Evolutionary conservation across 1,140 invertebrate genomes (phyloP).

Genomic region (Bombus sibiricus): DNA sequence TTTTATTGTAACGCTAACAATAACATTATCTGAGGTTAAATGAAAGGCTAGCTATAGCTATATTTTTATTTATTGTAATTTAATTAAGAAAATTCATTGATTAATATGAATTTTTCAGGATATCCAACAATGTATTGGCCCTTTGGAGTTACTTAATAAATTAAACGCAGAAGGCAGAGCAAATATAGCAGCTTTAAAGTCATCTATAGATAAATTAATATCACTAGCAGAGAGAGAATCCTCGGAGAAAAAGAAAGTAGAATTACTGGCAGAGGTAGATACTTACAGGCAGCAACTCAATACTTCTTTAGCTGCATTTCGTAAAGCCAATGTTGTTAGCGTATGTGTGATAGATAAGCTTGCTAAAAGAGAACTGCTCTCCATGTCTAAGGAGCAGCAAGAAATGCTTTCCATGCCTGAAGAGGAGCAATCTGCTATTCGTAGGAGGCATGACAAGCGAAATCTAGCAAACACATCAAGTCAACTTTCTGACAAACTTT

Average conservation of each 20-base stretch:
- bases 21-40: constrained; percentile 5
- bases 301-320: constrained; percentile 88
- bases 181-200: constrained; percentile 86
- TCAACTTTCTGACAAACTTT: constrained; percentile 91
- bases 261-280: constrained; percentile 86
- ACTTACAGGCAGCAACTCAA: constrained; percentile 87
- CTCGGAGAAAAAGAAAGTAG: constrained; percentile 85
- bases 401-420: constrained; percentile 84
- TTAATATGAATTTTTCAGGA: constrained; percentile 81
- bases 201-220: constrained; percentile 87
- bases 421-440: constrained; percentile 84
- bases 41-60: background rate
- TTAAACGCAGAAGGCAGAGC: constrained; percentile 88
- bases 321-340: constrained; percentile 89
- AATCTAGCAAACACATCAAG: constrained; percentile 86
- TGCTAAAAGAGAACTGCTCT: constrained; percentile 87
- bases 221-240: constrained; percentile 85
- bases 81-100: background rate
- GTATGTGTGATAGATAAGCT: constrained; percentile 89
- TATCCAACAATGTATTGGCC: constrained; percentile 86
- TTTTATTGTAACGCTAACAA: background rate
- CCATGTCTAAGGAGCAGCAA: constrained; percentile 83
- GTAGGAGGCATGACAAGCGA: constrained; percentile 87
- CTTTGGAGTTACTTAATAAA: constrained; percentile 87
- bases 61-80: constrained; percentile 2